Evolutionary conservation across 1,140 invertebrate species (phyloP), one percentile per base, ranked within the genome.

Genomic region (Vanessa tameamea): DNA sequence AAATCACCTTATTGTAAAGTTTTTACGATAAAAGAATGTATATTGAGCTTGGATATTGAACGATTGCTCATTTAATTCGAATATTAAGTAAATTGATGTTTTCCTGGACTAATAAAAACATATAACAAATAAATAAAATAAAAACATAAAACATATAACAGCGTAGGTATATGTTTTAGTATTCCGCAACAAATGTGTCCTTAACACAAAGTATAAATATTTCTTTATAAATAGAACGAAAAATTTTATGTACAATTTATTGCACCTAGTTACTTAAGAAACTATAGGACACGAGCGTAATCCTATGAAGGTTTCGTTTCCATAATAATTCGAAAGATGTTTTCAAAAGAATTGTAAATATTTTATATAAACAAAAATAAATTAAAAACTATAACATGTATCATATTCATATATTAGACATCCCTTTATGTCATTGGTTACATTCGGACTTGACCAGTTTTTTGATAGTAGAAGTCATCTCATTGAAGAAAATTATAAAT

Each of bases 1-100:
- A 89, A 89, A 88, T 87, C 87, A 85, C 80, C 82, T 87, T 85
- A 87, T 87, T 88, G 83, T 85, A 61, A 80, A 77, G 78, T 80
- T 87, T 82, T 87, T 86, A 83, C 77, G 80, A 84, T 83, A 82
- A 83, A 86, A 80, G 76, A 82, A 86, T 80, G 78, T 69, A 80
- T 79, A 71, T 65, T 73, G 71, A 74, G 72, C 63, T 75, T 76
- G 23, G 64, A 74, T 76, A 68, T 63, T 20, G 20, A 13, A 55
- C 70, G 63, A 73, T 81, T 75, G 69, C 67, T 81, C 76, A 75
- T 81, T 81, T 81, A 72, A 82, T 80, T 72, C 70, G 55, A 78
- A 65, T 4, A 75, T 72, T 75, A 64, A 69, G 48, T 15, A 51
- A 61, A 61, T 61, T 61, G 57, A 37, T 61, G 23, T 37, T 59